These are phyloP conservation scores for Bilobella aurantiaca DNA, from an alignment of 1,140 invertebrate species.

Conservation along the genomic window DNA sequence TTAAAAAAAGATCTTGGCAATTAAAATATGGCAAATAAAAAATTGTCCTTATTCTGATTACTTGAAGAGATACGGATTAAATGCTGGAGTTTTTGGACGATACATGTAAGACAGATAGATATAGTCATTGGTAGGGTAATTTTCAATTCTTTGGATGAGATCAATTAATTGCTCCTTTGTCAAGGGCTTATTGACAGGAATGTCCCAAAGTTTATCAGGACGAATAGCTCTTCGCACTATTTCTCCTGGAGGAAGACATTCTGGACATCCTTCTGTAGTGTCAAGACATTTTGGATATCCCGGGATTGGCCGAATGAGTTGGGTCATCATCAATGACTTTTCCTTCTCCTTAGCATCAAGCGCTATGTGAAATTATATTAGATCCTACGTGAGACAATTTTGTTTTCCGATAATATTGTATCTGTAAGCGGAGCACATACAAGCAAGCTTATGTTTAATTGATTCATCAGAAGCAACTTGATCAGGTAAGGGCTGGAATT, in stretches of 20 bases:
- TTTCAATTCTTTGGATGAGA: conserved; percentile 22
- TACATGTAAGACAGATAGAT: conserved; percentile 19
- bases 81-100: conserved; percentile 12
- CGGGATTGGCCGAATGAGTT: conserved; percentile 12
- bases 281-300: conserved; percentile 22
- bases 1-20: conserved; percentile 1
- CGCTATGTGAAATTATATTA: too few species aligned
- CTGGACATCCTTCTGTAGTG: background rate
- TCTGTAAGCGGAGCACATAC: background rate
- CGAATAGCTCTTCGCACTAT: conserved; percentile 21
- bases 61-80: conserved; percentile 29
- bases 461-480: background rate
- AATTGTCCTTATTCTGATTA: conserved; percentile 10
- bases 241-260: conserved; percentile 28
- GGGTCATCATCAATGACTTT: background rate
- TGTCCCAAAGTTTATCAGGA: conserved; percentile 27
- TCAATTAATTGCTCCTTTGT: conserved; percentile 17
- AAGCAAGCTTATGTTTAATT: background rate
- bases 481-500: background rate
- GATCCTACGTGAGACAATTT: too few species aligned
- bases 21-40: too few species aligned
- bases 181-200: conserved; percentile 19
- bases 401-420: too few species aligned
- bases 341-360: background rate
- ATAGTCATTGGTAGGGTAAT: conserved; percentile 27